phyloP scores from a whole-genome alignment of 2,113 vertebrate species.

The Arizona elegans region DNA sequence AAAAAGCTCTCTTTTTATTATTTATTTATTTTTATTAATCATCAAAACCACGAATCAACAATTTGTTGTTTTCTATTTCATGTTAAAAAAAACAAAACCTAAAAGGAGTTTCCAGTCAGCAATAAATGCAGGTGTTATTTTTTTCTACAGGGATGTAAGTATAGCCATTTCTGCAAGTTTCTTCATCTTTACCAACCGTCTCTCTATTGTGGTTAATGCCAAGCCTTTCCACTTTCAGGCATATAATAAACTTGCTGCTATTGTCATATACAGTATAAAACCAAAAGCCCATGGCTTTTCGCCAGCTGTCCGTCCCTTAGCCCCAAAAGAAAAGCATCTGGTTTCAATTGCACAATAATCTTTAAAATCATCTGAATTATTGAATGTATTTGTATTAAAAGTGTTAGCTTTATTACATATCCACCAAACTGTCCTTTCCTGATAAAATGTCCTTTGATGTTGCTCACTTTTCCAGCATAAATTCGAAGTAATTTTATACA shows the following conservation, averaged over 20 bases:
- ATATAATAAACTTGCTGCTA: background rate
- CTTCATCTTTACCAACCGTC: background rate
- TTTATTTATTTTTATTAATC: background rate
- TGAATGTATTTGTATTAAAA: background rate
- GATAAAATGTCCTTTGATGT: background rate
- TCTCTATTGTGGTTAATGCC: background rate
- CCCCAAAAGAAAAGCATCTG: background rate
- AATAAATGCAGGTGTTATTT: background rate
- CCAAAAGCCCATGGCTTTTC: background rate
- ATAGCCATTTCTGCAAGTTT: background rate
- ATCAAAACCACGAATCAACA: background rate
- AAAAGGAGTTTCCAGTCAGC: background rate
- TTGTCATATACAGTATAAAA: background rate
- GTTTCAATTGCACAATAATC: background rate
- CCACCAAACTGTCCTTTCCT: background rate
- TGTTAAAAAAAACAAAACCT: background rate
- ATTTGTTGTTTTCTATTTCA: background rate
- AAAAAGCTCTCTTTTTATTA: background rate
- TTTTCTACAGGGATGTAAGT: background rate
- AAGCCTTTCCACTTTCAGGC: background rate
- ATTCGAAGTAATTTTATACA: background rate
- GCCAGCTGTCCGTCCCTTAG: background rate
- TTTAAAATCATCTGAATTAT: background rate
- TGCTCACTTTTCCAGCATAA: background rate
- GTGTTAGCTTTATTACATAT: background rate